Percentiles rank a stretch among this genome's conserved stretches.
Conservation (phyloP, 2,888 invertebrate species). For the Netelia inedita region DNA sequence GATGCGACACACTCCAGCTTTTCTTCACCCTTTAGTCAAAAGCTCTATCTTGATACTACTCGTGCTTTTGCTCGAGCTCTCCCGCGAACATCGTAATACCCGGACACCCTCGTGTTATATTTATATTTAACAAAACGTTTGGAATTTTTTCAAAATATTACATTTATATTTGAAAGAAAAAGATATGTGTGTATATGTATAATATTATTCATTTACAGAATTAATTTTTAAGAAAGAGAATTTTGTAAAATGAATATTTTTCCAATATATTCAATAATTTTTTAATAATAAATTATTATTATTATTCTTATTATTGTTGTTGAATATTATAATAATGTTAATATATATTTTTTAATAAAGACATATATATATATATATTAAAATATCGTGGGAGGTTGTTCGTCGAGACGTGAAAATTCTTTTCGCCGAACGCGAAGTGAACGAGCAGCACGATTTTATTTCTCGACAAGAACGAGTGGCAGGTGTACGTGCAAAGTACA, state of each 20-base stretch:
- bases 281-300: too few species aligned
- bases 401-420: conserved; percentile 5
- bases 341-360: too few species aligned
- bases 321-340: too few species aligned
- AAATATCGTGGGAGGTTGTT: neutral
- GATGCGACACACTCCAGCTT: conserved; percentile 61
- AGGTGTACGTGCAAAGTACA: neutral
- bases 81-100: conserved; percentile 10
- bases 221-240: too few species aligned
- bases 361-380: neutral
- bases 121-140: neutral
- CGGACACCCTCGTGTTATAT: neutral
- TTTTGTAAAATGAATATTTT: too few species aligned
- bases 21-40: conserved; percentile 23
- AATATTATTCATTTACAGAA: too few species aligned
- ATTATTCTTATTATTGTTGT: too few species aligned
- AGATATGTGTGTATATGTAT: too few species aligned
- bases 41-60: conserved; percentile 27
- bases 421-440: neutral
- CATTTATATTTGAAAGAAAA: too few species aligned
- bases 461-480: conserved; percentile 14
- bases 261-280: too few species aligned
- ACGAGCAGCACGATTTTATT: conserved; percentile 42
- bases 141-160: too few species aligned
- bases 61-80: neutral